Evolutionary conservation across 2,888 invertebrate genomes (phyloP), one percentile per base, ranked within the genome.

Genomic region (Drosophila trichaetosa): DNA sequence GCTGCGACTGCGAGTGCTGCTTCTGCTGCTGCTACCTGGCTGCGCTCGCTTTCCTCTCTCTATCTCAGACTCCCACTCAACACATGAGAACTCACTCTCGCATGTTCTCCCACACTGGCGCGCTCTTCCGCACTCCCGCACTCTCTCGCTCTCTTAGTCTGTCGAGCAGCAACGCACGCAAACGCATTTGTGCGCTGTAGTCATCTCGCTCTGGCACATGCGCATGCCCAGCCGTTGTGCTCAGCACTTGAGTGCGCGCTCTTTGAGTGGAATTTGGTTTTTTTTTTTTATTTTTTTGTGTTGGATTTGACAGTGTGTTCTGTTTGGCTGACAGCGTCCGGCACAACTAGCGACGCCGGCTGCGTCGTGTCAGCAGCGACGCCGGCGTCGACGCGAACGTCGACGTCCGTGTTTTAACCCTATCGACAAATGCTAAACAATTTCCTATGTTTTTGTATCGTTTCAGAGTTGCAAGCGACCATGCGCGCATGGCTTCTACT

Each of bases 401-500:
- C 62, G 70, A 34, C 54, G 68, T 52, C 48, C 48, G 46, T 65
- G 71, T 58, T 69, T 71, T 91, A 90, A 90, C 90, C 91, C 91
- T 90, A 91, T 91, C 86, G 79, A 83, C 83, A 85, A 83, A 90
- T 84, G 79, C 80, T 81, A 73, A 82, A 87, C 78, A 79, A 82
- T 91, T 83, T 90, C 84, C 76, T 76, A 87, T 89, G 85, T 87
- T 91, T 91, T 90, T 90, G 81, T 91, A 90, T 91, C 89, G 84
- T 93, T 93, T 77, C 91, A 93, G 93, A 93, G 93, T 92, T 93
- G 92, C 92, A 92, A 93, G 92, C 93, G 93, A 93, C 92, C 93
- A 93, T 93, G 93, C 93, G 93, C 93, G 93, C 92, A 93, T 93
- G 93, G 93, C 92, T 93, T 91, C 90, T 93, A 92, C 90, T 93